Percentiles rank a stretch among this genome's conserved stretches.
Evolutionary conservation across 2,797 vertebrate species (phyloP).

Genomic region (Eulemur albifrons): DNA sequence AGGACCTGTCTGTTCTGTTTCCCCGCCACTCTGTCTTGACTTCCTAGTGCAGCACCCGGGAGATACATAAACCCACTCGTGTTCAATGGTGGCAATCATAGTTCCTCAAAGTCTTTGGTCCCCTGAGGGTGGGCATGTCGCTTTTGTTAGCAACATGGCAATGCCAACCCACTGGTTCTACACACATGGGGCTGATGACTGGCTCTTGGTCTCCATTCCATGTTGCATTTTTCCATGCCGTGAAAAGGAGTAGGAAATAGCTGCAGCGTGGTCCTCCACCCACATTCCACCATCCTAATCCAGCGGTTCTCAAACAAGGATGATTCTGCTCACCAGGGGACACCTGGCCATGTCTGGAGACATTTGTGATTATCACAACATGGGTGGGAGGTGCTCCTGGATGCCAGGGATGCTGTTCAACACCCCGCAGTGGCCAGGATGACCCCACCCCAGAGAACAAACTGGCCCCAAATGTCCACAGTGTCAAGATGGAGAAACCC

Average conservation of each 20-base stretch:
- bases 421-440: accelerated
- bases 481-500: too few species aligned
- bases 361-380: background rate
- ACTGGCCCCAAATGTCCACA: background rate
- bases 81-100: too few species aligned
- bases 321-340: accelerated
- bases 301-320: background rate
- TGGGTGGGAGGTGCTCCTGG: too few species aligned
- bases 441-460: background rate
- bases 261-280: too few species aligned
- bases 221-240: accelerated
- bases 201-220: background rate
- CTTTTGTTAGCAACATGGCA: background rate
- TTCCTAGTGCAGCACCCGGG: background rate
- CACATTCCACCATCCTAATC: background rate
- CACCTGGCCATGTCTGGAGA: background rate
- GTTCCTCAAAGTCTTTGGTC: background rate
- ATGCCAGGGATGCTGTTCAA: background rate
- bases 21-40: accelerated
- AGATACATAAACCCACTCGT: background rate
- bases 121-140: background rate
- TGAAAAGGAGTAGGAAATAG: background rate
- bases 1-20: background rate
- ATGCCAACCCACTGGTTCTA: background rate
- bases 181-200: background rate